These are phyloP conservation scores for Magallana nippona DNA, from an alignment of 2,888 invertebrate genomes.

Conservation along the genomic window DNA sequence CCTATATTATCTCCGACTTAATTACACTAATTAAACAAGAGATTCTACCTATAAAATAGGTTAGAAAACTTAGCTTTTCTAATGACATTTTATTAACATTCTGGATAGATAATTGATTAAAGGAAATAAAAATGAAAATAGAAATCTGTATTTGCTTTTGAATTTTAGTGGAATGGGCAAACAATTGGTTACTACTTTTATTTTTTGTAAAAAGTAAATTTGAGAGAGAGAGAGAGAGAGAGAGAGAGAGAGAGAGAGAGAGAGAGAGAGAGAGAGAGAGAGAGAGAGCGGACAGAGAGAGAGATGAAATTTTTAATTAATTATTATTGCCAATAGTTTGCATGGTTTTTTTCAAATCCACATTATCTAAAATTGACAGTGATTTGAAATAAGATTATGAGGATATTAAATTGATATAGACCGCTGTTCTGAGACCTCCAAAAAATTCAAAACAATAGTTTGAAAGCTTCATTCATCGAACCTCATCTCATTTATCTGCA, in stretches of 20 bases:
- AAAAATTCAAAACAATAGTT: conserved; percentile 3
- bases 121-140: too few relatives aligned
- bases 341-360: background rate
- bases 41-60: background rate
- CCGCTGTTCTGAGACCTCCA: background rate
- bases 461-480: background rate
- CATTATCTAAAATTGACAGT: conserved; percentile 27
- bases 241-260: conserved; percentile 12
- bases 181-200: too few relatives aligned
- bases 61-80: background rate
- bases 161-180: background rate
- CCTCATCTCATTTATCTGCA: background rate
- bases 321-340: background rate
- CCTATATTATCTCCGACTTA: background rate
- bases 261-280: conserved; percentile 19
- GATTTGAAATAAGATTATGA: conserved; percentile 15
- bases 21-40: conserved; percentile 8
- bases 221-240: background rate
- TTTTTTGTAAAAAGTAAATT: too few relatives aligned
- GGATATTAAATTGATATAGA: conserved; percentile 26
- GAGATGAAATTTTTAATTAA: background rate
- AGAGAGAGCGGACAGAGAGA: conserved; percentile 5
- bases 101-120: too few relatives aligned
- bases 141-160: background rate
- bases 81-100: too few relatives aligned